Conservation (phyloP, 2,113 vertebrate species). For the Elgaria multicarinata region DNA sequence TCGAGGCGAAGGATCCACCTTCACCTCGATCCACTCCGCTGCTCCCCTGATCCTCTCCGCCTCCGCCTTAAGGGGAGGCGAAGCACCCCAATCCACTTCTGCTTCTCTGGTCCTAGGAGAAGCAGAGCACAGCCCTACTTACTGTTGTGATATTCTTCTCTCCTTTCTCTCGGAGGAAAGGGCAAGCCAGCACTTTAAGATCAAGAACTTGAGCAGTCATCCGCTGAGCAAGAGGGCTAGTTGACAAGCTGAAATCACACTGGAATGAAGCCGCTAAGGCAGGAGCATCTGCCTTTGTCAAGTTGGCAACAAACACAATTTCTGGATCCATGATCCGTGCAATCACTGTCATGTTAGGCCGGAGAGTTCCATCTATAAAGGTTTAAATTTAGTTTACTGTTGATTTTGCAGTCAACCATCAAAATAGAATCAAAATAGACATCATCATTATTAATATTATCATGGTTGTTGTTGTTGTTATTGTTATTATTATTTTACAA, state of each 20-base stretch:
- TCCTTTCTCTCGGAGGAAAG: slow-evolving; percentile 84
- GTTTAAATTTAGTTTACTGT: no score
- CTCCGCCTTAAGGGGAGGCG: no score
- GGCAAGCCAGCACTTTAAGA: slow-evolving; percentile 91
- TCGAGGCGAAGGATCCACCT: no score
- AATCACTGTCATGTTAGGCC: slow-evolving; percentile 75
- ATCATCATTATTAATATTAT: no score
- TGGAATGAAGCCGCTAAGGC: slow-evolving; percentile 90
- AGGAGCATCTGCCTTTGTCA: slow-evolving; percentile 89
- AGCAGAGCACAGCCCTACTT: no score
- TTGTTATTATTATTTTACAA: no score
- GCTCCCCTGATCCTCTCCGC: no score
- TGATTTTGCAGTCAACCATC: neutral
- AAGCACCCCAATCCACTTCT: no score
- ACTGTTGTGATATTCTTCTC: slow-evolving; percentile 87
- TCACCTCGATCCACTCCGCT: no score
- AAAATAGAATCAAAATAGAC: neutral
- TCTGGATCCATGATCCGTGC: slow-evolving; percentile 91
- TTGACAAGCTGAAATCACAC: slow-evolving; percentile 82
- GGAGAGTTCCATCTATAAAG: slow-evolving; percentile 63
- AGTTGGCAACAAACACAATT: slow-evolving; percentile 93
- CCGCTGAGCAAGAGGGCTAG: slow-evolving; percentile 73
- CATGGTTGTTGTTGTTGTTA: no score
- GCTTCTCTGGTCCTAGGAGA: no score
- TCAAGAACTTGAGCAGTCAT: slow-evolving; percentile 84